phyloP scores from a whole-genome alignment of 2,113 vertebrate genomes.

The Leptosomus discolor region DNA sequence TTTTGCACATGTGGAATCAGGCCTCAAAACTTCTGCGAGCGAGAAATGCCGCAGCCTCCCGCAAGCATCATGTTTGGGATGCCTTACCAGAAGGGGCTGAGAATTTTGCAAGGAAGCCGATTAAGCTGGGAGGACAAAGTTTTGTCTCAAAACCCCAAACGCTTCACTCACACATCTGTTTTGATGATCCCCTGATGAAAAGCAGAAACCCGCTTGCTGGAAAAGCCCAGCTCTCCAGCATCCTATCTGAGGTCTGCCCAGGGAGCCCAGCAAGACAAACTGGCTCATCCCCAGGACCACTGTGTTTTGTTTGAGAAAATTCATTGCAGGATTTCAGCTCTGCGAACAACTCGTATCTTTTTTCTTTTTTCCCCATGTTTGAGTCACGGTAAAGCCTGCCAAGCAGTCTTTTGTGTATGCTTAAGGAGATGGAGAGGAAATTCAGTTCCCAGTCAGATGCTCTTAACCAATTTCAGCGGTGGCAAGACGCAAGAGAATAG shows the following conservation, averaged over 20 bases:
- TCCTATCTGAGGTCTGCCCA: not conserved
- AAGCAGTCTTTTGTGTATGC: not conserved
- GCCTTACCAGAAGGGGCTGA: not conserved
- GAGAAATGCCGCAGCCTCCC: not conserved
- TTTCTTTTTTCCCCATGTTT: not conserved
- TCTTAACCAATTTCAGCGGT: not conserved
- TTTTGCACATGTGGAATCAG: not conserved
- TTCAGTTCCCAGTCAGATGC: not conserved
- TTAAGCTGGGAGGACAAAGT: not conserved
- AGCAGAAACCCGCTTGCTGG: not conserved
- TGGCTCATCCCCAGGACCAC: not conserved
- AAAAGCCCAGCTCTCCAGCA: not conserved
- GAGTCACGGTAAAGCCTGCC: not conserved
- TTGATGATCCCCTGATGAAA: not conserved
- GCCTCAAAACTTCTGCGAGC: accelerated
- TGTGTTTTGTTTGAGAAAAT: not conserved
- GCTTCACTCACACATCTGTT: accelerated
- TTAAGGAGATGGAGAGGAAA: not conserved
- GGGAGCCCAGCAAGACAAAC: not conserved
- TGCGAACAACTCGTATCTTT: not conserved
- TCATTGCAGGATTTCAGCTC: not conserved
- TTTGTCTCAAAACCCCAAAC: not conserved
- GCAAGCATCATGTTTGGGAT: accelerated
- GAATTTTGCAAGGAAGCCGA: not conserved
- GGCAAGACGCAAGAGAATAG: not conserved